A percentile compares a stretch with the other conserved stretches of the same genome.
phyloP scores from a whole-genome alignment of 2,888 invertebrate genomes.

The Metacarcinus magister region DNA sequence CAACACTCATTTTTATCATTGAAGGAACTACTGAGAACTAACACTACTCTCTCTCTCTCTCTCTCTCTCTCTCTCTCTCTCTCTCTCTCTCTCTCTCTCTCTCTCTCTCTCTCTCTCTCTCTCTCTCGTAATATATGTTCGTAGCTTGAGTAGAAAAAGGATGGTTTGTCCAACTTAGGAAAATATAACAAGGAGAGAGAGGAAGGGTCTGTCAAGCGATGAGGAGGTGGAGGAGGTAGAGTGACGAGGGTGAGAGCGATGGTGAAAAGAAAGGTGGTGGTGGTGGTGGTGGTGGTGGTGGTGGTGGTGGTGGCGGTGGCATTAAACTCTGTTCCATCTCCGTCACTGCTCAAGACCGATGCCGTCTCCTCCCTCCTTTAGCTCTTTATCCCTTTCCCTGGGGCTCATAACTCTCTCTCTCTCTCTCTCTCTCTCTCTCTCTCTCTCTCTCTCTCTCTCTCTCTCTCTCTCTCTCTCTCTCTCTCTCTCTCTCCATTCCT shows the following conservation, averaged over 20 bases:
- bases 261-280: background rate
- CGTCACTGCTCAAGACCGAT: constrained; percentile 5
- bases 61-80: background rate
- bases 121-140: background rate
- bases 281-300: constrained; percentile 20
- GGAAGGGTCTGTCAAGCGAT: constrained; percentile 35
- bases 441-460: constrained; percentile 32
- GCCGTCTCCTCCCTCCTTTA: background rate
- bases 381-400: constrained; percentile 16
- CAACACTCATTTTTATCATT: background rate
- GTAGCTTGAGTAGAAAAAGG: background rate
- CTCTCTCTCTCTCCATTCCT: background rate
- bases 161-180: background rate
- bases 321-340: constrained; percentile 38
- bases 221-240: background rate
- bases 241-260: background rate
- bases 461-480: constrained; percentile 9
- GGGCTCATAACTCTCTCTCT: background rate
- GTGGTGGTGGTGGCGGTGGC: constrained; percentile 10
- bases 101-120: constrained; percentile 37
- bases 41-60: background rate
- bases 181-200: constrained; percentile 13
- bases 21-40: background rate
- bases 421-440: constrained; percentile 45
- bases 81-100: constrained; percentile 6